phyloP scores from a whole-genome alignment of 2,113 vertebrate species.

The Thymallus thymallus region DNA sequence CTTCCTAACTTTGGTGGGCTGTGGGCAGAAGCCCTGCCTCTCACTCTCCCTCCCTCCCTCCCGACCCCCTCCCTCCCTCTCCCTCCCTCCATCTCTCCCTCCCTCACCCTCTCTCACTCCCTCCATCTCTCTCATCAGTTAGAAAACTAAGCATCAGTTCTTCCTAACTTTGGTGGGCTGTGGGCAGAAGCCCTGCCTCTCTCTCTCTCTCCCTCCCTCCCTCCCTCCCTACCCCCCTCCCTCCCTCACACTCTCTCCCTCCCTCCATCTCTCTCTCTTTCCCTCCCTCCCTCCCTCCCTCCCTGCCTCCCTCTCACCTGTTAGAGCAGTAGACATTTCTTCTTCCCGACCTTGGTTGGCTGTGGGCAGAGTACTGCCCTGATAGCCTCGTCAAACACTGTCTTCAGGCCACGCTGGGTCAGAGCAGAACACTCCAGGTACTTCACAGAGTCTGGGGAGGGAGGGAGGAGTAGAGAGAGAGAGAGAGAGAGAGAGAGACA shows the following conservation, averaged over 20 bases:
- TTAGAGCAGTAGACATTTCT: slow-evolving; percentile 79
- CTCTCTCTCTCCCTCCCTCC: background rate
- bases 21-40: background rate
- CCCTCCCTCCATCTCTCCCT: background rate
- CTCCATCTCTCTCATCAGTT: background rate
- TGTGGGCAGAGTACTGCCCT: slow-evolving; percentile 87
- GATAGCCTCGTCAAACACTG: slow-evolving; percentile 91
- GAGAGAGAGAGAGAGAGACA: too few species aligned
- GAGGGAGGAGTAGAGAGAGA: background rate
- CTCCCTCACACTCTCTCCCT: background rate
- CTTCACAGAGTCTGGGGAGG: slow-evolving; percentile 82
- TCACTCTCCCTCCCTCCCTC: background rate
- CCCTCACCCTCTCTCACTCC: background rate
- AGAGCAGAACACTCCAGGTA: slow-evolving; percentile 91
- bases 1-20: background rate
- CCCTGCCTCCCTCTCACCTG: slow-evolving; percentile 45
- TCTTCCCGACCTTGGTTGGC: slow-evolving; percentile 79
- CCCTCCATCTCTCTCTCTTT: background rate
- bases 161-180: background rate
- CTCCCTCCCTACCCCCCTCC: background rate
- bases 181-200: background rate
- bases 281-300: background rate
- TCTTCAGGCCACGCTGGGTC: slow-evolving; percentile 88
- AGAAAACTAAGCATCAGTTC: too few species aligned
- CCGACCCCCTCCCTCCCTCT: background rate